Evolutionary conservation across 2,888 invertebrate genomes (phyloP).

Genomic region (Lysandra coridon): DNA sequence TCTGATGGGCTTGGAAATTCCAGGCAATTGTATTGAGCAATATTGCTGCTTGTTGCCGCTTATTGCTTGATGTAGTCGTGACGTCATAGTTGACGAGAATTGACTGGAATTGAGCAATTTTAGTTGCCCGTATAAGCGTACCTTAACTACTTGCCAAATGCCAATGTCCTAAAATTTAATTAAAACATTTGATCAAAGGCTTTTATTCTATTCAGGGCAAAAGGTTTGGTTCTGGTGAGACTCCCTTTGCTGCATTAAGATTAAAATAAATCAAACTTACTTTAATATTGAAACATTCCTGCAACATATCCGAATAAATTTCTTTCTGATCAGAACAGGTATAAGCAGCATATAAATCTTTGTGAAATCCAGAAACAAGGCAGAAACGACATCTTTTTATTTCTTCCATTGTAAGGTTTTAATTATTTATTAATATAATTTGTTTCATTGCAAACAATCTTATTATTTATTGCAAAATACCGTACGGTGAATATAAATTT

Average conservation of each 20-base stretch:
- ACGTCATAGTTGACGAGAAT: too few relatives aligned
- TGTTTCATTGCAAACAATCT: neutral
- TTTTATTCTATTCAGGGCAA: neutral
- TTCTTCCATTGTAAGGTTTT: slow-evolving; percentile 43
- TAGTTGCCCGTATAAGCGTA: too few relatives aligned
- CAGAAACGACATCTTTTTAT: slow-evolving; percentile 52
- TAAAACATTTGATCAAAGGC: neutral
- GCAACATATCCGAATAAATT: slow-evolving; percentile 61
- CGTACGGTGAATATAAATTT: neutral
- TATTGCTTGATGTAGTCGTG: too few relatives aligned
- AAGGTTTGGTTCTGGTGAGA: neutral
- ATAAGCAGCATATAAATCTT: slow-evolving; percentile 54
- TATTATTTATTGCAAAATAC: neutral
- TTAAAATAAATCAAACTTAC: slow-evolving; percentile 49
- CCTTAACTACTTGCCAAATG: too few relatives aligned
- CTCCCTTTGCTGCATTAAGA: neutral
- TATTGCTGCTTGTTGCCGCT: too few relatives aligned
- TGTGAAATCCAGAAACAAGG: slow-evolving; percentile 51
- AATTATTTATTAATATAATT: neutral
- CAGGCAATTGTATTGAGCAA: too few relatives aligned
- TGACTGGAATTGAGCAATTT: too few relatives aligned
- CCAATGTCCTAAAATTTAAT: too few relatives aligned
- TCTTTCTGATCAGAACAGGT: slow-evolving; percentile 55
- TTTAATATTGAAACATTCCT: slow-evolving; percentile 61
- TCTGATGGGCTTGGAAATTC: too few relatives aligned